Conservation (phyloP, 2,797 vertebrate genomes). For the Onychomys torridus region DNA sequence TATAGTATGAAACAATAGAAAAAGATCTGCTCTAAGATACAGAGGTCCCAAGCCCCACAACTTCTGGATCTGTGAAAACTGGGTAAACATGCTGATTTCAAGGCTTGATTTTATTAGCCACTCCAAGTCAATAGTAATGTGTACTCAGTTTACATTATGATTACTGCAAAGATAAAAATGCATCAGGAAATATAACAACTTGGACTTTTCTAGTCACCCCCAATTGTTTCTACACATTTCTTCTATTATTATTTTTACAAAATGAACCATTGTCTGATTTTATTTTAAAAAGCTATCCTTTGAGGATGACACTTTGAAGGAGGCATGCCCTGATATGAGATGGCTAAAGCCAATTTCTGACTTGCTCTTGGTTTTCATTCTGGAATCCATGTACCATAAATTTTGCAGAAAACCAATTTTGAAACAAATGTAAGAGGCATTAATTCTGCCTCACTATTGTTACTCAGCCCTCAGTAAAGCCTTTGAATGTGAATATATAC, state of each 20-base stretch:
- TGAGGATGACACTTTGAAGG: background rate
- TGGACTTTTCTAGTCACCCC: slow-evolving; percentile 20
- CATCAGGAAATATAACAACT: background rate
- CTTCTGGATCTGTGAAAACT: background rate
- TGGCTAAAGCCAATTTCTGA: background rate
- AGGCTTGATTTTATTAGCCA: slow-evolving; percentile 33
- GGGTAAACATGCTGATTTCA: background rate
- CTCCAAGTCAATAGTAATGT: background rate
- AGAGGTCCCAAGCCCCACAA: background rate
- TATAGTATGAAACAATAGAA: background rate
- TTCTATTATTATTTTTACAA: slow-evolving; percentile 22
- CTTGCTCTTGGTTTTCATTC: slow-evolving; percentile 5
- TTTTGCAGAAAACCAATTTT: slow-evolving; percentile 44
- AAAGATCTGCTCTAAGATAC: background rate
- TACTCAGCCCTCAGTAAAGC: background rate
- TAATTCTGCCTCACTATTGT: slow-evolving; percentile 42
- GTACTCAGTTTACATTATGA: background rate
- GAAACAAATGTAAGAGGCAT: slow-evolving; percentile 30
- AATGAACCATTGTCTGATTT: background rate
- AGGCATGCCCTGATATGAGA: background rate
- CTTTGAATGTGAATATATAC: slow-evolving; percentile 56
- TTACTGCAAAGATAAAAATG: slow-evolving; percentile 16
- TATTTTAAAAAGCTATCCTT: background rate
- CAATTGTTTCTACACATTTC: background rate
- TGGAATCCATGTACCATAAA: background rate